These are phyloP conservation scores for Pilophorus perplexus DNA, from an alignment of 2,888 invertebrate species.

Conservation along the genomic window DNA sequence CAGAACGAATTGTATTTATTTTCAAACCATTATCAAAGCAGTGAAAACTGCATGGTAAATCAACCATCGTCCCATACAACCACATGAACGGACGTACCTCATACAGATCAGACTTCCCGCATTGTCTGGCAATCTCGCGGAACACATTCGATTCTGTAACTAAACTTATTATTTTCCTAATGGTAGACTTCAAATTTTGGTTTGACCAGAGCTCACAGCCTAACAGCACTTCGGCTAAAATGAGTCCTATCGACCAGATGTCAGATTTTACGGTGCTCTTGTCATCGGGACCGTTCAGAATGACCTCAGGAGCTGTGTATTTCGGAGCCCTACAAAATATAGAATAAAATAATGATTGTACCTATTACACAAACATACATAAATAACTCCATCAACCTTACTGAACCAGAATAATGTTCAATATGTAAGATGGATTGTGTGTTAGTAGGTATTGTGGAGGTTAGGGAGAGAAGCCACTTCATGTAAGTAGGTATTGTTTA, in stretches of 20 bases:
- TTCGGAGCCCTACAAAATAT: constrained; percentile 64
- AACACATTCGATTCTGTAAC: constrained; percentile 55
- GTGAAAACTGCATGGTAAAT: constrained; percentile 6
- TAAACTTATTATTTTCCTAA: constrained; percentile 71
- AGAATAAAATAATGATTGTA: background rate
- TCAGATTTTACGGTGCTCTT: constrained; percentile 73
- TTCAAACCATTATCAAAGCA: background rate
- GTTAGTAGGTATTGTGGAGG: too few species aligned
- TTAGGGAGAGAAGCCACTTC: too few species aligned
- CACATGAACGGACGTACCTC: too few species aligned
- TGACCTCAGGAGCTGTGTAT: constrained; percentile 79
- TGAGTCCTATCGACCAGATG: constrained; percentile 91
- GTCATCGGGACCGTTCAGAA: constrained; percentile 61
- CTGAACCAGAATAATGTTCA: too few species aligned
- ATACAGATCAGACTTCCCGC: constrained; percentile 66
- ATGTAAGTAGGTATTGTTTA: too few species aligned
- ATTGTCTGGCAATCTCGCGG: constrained; percentile 74
- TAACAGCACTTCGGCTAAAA: constrained; percentile 75
- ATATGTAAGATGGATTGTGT: too few species aligned
- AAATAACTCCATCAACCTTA: too few species aligned
- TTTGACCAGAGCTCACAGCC: constrained; percentile 69
- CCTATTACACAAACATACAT: too few species aligned
- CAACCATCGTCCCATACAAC: too few species aligned
- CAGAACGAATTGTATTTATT: background rate
- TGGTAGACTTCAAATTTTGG: constrained; percentile 61